Evolutionary conservation across 2,888 invertebrate genomes (phyloP).

Genomic region (Tolmerus cingulatus): DNA sequence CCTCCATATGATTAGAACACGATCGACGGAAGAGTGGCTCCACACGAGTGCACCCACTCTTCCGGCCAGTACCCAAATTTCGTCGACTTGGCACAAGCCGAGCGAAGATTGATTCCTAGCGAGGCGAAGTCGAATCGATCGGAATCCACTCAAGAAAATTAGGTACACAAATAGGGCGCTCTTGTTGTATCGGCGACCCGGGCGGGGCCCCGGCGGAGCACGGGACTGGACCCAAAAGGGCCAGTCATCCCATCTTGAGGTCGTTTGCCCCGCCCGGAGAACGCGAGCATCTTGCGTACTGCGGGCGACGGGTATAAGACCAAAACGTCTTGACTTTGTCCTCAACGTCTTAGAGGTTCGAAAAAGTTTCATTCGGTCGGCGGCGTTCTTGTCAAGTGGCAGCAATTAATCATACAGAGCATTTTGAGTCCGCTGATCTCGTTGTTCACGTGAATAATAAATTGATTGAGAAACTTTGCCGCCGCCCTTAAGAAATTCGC

Average conservation of each 20-base stretch:
- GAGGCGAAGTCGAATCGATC: background rate
- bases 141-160: constrained; percentile 12
- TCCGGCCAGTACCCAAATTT: background rate
- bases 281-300: background rate
- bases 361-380: background rate
- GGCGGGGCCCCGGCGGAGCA: background rate
- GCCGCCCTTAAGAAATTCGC: background rate
- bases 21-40: background rate
- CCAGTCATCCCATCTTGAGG: background rate
- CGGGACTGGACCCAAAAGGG: background rate
- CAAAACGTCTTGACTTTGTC: background rate
- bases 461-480: constrained; percentile 25
- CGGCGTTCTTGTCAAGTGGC: background rate
- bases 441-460: background rate
- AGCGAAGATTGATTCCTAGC: background rate
- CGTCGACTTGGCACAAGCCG: background rate
- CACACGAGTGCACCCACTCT: background rate
- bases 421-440: background rate
- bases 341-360: background rate
- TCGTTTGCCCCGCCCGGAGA: background rate
- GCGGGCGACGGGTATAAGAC: background rate
- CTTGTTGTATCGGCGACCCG: background rate
- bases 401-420: constrained; percentile 7
- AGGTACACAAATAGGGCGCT: background rate
- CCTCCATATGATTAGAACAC: background rate